These are phyloP conservation scores for Lasioglossum morio DNA, from an alignment of 2,888 invertebrate genomes.

Conservation along the genomic window DNA sequence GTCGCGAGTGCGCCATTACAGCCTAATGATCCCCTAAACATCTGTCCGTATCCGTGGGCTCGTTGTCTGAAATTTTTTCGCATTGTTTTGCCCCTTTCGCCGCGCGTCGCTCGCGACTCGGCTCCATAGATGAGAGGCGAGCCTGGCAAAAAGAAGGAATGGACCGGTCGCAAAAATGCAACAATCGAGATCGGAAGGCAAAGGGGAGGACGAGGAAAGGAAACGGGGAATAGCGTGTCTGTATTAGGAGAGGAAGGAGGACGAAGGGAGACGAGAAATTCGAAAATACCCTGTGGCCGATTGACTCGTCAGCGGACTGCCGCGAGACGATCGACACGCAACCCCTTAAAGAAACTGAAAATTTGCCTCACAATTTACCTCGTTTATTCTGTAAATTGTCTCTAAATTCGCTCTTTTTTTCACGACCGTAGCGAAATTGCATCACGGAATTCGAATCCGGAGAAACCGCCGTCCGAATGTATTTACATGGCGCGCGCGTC, in stretches of 20 bases:
- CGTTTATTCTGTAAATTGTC: constrained; percentile 54
- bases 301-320: constrained; percentile 76
- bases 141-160: background rate
- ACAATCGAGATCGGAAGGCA: constrained; percentile 15
- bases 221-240: constrained; percentile 18
- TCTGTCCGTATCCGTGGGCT: constrained; percentile 70
- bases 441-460: constrained; percentile 29
- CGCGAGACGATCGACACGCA: constrained; percentile 62
- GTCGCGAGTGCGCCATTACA: constrained; percentile 59
- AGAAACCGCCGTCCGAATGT: background rate
- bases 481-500: constrained; percentile 3
- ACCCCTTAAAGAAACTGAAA: constrained; percentile 57
- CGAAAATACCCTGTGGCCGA: constrained; percentile 64
- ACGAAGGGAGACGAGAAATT: constrained; percentile 51
- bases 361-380: constrained; percentile 67
- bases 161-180: constrained; percentile 35
- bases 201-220: background rate
- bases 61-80: constrained; percentile 49
- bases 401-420: constrained; percentile 26
- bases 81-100: constrained; percentile 39
- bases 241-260: background rate
- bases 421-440: constrained; percentile 6
- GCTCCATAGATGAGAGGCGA: background rate
- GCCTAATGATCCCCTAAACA: constrained; percentile 73
- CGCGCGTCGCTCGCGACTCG: constrained; percentile 23